Evolutionary conservation across 2,113 vertebrate genomes (phyloP).

Genomic region (Microtus richardsoni): DNA sequence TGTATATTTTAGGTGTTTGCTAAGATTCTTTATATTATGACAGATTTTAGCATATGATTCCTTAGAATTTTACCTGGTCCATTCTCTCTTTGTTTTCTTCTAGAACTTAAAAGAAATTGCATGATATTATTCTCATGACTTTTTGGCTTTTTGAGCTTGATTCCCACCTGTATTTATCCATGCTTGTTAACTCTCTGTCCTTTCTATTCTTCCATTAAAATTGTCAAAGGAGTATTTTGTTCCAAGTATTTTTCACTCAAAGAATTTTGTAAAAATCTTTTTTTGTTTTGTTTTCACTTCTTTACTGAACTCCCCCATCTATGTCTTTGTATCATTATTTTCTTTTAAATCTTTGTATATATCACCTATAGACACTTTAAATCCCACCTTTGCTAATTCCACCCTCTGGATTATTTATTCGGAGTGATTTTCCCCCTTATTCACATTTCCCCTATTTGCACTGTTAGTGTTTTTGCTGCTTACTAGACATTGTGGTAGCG

Average conservation of each 20-base stretch:
- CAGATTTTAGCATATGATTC: neutral
- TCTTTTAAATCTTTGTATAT: constrained; percentile 40
- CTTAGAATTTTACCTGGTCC: neutral
- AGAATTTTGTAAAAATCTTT: constrained; percentile 24
- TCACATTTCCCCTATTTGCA: neutral
- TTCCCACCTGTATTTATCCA: neutral
- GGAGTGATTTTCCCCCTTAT: neutral
- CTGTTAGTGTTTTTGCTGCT: constrained; percentile 29
- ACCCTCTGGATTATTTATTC: neutral
- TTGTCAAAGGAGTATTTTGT: neutral
- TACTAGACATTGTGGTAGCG: neutral
- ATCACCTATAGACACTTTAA: neutral
- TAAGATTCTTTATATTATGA: constrained; percentile 42
- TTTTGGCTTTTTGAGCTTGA: neutral
- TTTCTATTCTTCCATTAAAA: neutral
- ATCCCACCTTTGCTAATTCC: constrained; percentile 2
- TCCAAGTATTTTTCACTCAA: neutral
- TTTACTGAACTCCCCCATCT: neutral
- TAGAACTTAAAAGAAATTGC: neutral
- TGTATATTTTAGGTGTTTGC: constrained; percentile 7
- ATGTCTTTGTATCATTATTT: neutral
- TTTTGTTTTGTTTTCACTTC: neutral
- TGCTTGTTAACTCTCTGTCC: neutral
- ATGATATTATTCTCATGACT: neutral
- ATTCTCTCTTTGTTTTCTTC: neutral